Base-by-base conservation (phyloP, 2,888 invertebrate species). In the Cryptocephalus primarius region DNA sequence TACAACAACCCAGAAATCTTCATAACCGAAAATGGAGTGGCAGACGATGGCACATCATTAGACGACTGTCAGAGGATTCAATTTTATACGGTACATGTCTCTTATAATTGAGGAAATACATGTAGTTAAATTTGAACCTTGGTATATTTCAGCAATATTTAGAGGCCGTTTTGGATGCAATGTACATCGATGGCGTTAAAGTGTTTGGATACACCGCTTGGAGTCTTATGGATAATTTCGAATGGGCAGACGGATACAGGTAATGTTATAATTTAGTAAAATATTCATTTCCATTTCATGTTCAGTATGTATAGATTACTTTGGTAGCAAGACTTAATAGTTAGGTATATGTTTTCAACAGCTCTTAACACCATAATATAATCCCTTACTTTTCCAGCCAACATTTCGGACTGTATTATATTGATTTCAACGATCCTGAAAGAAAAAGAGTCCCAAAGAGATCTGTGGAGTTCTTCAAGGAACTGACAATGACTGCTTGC, bases 341-440 rank as follows among this genome's bases (percentile, higher is more conserved):
- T n/a, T n/a, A n/a, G n/a, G n/a, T n/a, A n/a, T n/a, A n/a, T n/a
- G n/a, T n/a, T n/a, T n/a, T n/a, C n/a, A n/a, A n/a, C n/a, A n/a
- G n/a, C n/a, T n/a, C n/a, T n/a, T n/a, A n/a, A n/a, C n/a, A n/a
- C n/a, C n/a, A n/a, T n/a, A n/a, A 36, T 4, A n/a, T 40, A 4
- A 36, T 11, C 36, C 10, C 13, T 38, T 44, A n/a, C 10, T 12
- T 41, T 46, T 74, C 75, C 46, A 82, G 81, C 9, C 73, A 75
- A 53, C 76, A 74, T 59, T 86, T 83, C 66, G 87, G 87, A 4
- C 57, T 87, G 0, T 80, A 79, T 55, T 71, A 77, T 56, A 82
- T 87, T 1, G 77, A 88, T 60, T 83, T 82, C 61, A 63, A 68
- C 1, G 76, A 75, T 54, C 71, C 75, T 1, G 68, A 73, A 0